A percentile compares a stretch with the other conserved stretches of the same genome.
Evolutionary conservation across 2,797 vertebrate genomes (phyloP).

Genomic region (Sternotherus odoratus): DNA sequence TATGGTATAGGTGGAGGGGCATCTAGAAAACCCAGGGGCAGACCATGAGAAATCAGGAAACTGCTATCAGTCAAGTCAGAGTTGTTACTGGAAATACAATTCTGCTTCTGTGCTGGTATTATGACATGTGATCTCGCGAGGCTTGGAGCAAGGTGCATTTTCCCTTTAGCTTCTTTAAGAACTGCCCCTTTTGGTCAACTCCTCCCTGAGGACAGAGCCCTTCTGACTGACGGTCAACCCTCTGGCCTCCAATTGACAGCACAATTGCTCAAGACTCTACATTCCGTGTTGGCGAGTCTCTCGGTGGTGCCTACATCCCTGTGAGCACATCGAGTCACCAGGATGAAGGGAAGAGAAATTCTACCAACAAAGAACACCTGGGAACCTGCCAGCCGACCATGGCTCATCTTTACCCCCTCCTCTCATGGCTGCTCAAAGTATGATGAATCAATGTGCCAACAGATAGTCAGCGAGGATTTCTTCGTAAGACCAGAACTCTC

Average conservation of each 20-base stretch:
- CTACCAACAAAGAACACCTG: slow-evolving; percentile 13
- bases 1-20: neutral
- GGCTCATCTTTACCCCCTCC: neutral
- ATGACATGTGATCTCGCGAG: slow-evolving; percentile 11
- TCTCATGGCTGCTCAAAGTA: neutral
- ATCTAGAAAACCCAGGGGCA: neutral
- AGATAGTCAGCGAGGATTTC: too few relatives aligned
- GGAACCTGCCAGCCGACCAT: neutral
- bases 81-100: neutral
- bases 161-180: neutral
- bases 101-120: neutral
- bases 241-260: neutral
- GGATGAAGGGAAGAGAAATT: neutral
- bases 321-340: neutral
- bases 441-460: neutral
- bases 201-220: neutral
- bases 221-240: neutral
- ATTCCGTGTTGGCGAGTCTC: neutral
- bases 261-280: slow-evolving; percentile 18
- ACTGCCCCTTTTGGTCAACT: slow-evolving; percentile 16
- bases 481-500: too few relatives aligned
- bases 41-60: slow-evolving; percentile 1
- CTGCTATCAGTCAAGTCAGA: neutral
- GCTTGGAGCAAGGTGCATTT: slow-evolving; percentile 15
- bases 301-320: neutral